A percentile compares a stretch with the other conserved stretches of the same genome.
These are phyloP conservation scores for Heliothis virescens DNA, from an alignment of 1,140 invertebrate species.

Conservation along the genomic window DNA sequence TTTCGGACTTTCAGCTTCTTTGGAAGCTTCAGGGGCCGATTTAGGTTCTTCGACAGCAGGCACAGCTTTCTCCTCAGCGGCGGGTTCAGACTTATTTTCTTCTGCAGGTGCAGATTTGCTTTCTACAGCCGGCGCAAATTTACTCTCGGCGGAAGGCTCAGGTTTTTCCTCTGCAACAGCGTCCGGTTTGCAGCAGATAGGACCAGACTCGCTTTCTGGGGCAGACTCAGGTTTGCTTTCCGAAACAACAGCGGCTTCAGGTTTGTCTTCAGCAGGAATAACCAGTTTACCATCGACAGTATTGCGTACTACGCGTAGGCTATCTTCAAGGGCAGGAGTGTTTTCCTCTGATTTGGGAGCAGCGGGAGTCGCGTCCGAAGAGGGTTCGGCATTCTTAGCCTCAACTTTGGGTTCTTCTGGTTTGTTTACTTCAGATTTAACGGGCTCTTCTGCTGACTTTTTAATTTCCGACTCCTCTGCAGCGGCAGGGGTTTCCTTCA, in stretches of 20 bases:
- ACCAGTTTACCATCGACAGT: constrained; percentile 68
- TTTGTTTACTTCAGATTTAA: constrained; percentile 46
- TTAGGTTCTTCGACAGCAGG: constrained; percentile 46
- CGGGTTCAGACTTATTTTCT: background rate
- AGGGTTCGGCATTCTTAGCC: constrained; percentile 50
- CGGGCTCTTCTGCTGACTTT: constrained; percentile 59
- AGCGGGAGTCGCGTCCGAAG: constrained; percentile 48
- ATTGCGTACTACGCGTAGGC: constrained; percentile 74
- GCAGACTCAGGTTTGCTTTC: constrained; percentile 52
- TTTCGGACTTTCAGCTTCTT: constrained; percentile 43
- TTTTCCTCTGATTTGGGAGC: constrained; percentile 42
- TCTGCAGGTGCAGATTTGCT: background rate
- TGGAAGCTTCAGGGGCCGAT: constrained; percentile 51
- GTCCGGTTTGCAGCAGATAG: constrained; percentile 2
- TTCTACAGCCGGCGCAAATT: constrained; percentile 41
- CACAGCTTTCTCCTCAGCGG: constrained; percentile 12
- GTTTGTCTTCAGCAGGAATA: constrained; percentile 43
- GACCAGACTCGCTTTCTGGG: constrained; percentile 15
- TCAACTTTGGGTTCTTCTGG: constrained; percentile 53
- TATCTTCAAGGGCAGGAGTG: constrained; percentile 55
- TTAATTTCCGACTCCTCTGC: constrained; percentile 55
- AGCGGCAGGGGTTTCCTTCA: constrained; percentile 47
- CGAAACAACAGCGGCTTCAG: constrained; percentile 36
- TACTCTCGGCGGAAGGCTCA: constrained; percentile 38
- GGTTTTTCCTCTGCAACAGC: background rate